A percentile compares a stretch with the other conserved stretches of the same genome.
phyloP scores from a whole-genome alignment of 2,113 vertebrate genomes.

The Lamprotornis superbus region DNA sequence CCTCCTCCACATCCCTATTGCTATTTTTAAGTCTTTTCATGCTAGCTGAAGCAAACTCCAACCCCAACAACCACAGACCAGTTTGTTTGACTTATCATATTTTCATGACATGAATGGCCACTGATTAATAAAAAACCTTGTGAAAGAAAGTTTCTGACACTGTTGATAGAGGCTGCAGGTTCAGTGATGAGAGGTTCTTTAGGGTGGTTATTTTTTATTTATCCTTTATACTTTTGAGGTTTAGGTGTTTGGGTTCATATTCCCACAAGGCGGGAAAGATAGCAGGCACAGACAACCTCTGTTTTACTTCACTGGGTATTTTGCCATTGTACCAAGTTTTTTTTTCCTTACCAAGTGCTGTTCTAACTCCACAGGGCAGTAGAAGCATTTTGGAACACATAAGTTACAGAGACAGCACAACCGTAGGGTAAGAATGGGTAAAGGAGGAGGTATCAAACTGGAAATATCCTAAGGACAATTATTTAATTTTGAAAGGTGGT shows the following conservation, averaged over 20 bases:
- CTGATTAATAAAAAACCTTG: constrained; percentile 60
- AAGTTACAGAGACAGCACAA: not conserved
- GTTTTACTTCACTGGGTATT: not conserved
- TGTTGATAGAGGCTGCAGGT: not conserved
- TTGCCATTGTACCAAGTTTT: fast-evolving
- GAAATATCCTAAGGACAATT: not conserved
- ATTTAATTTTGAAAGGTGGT: not conserved
- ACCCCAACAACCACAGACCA: not conserved
- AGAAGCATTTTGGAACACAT: not conserved
- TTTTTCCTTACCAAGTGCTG: not conserved
- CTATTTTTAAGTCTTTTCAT: not conserved
- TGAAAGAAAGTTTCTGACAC: constrained; percentile 44
- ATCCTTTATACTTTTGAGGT: not conserved
- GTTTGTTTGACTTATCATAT: constrained; percentile 25
- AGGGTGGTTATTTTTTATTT: not conserved
- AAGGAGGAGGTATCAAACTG: not conserved
- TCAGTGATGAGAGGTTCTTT: not conserved
- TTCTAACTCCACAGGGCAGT: not conserved
- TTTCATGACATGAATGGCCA: not conserved
- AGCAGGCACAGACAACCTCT: not conserved
- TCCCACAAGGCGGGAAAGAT: not conserved
- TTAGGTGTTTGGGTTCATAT: not conserved
- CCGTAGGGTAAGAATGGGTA: not conserved
- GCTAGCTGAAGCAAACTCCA: not conserved
- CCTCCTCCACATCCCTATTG: not conserved